A percentile compares a stretch with the other conserved stretches of the same genome.
Evolutionary conservation across 2,888 invertebrate genomes (phyloP).

Genomic region (Acanthosepion lycidas): DNA sequence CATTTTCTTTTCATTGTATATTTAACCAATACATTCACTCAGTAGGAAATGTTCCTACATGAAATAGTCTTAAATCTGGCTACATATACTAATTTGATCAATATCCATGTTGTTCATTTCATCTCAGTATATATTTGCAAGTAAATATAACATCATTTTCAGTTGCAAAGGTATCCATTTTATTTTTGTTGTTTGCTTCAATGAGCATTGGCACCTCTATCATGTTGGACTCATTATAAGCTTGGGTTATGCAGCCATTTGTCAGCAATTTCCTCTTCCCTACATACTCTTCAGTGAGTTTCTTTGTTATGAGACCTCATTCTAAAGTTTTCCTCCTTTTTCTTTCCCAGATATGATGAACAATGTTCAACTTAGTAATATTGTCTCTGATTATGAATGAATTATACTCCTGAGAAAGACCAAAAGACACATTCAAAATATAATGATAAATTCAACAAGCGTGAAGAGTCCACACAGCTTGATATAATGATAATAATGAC

Average conservation of each 20-base stretch:
- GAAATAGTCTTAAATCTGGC: background rate
- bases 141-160: background rate
- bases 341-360: background rate
- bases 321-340: no score
- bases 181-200: background rate
- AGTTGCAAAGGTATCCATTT: background rate
- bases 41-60: background rate
- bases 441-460: background rate
- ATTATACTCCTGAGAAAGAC: background rate
- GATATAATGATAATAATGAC: background rate
- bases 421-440: background rate
- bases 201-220: no score
- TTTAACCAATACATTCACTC: background rate
- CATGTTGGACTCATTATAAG: no score
- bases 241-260: no score
- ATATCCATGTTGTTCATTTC: background rate
- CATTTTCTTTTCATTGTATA: background rate
- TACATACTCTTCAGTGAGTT: background rate
- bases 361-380: background rate
- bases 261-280: no score
- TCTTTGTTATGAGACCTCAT: no score
- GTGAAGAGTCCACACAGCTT: background rate
- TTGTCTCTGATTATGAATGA: background rate
- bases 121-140: background rate
- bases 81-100: background rate